Evolutionary conservation across 2,113 vertebrate species (phyloP).

Genomic region (Hypanus sabinus): DNA sequence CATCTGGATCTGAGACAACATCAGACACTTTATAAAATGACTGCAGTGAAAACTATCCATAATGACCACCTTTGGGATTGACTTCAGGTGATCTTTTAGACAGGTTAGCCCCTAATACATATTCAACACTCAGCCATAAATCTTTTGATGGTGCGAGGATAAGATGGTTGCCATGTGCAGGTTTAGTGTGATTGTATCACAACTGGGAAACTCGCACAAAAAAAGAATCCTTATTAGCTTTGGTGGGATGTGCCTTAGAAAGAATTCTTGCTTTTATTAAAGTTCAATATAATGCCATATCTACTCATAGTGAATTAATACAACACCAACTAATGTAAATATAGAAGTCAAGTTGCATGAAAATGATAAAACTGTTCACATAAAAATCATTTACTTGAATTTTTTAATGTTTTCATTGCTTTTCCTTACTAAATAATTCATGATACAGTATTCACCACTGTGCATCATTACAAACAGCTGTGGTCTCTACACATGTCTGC

Average conservation of each 20-base stretch:
- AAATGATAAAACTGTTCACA: constrained; percentile 25
- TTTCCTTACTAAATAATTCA: constrained; percentile 35
- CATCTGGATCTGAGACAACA: constrained; percentile 18
- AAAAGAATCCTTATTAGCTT: neutral
- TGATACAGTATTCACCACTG: constrained; percentile 33
- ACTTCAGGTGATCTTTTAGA: constrained; percentile 33
- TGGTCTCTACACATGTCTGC: constrained; percentile 35
- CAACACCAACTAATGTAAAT: neutral
- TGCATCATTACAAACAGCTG: constrained; percentile 37
- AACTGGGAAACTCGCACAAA: neutral
- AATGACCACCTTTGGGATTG: constrained; percentile 31
- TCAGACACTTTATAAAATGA: constrained; percentile 33
- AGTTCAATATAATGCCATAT: neutral
- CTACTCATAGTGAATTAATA: neutral
- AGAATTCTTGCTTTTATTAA: neutral
- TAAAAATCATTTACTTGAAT: constrained; percentile 27
- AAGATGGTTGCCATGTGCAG: constrained; percentile 17
- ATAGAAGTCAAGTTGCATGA: neutral
- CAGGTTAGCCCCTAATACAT: constrained; percentile 34
- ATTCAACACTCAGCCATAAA: neutral
- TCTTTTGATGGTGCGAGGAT: constrained; percentile 1
- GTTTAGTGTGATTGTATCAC: constrained; percentile 5
- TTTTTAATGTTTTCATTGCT: constrained; percentile 34
- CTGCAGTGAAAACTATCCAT: constrained; percentile 28
- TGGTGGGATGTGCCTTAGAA: neutral